Conservation (phyloP, 2,113 vertebrate genomes). For the Emberiza fucata region DNA sequence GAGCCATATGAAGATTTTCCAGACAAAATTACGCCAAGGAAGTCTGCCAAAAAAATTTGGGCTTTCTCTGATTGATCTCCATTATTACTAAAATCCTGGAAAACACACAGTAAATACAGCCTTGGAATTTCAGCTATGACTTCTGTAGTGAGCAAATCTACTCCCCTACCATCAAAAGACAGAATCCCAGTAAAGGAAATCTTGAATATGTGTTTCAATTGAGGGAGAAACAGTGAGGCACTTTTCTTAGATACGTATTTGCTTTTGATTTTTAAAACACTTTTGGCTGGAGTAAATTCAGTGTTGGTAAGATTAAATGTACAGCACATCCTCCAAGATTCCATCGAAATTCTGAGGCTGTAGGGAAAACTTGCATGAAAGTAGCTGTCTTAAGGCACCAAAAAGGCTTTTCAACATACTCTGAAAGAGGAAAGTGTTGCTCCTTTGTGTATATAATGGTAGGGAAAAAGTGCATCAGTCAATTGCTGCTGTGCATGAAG, state of each 20-base stretch:
- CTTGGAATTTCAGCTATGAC: conserved; percentile 1
- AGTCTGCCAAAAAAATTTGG: conserved; percentile 22
- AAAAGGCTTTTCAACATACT: background rate
- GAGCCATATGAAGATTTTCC: conserved; percentile 39
- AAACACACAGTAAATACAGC: background rate
- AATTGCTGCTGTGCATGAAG: background rate
- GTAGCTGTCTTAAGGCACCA: background rate
- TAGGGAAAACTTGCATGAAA: background rate
- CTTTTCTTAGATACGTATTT: background rate
- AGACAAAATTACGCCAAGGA: conserved; percentile 31
- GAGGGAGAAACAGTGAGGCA: background rate
- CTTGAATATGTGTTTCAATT: background rate
- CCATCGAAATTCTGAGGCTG: background rate
- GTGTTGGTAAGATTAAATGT: background rate
- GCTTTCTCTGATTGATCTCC: conserved; percentile 14
- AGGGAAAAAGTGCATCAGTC: background rate
- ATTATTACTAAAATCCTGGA: conserved; percentile 24
- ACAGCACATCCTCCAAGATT: background rate
- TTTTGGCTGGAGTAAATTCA: background rate
- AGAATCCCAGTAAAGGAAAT: background rate
- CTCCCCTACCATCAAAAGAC: background rate
- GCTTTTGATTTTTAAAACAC: background rate
- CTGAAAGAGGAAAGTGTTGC: background rate
- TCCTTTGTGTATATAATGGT: background rate
- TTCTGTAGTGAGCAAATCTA: background rate